Base-by-base conservation (phyloP, 2,113 vertebrate genomes). In the Parus major region DNA sequence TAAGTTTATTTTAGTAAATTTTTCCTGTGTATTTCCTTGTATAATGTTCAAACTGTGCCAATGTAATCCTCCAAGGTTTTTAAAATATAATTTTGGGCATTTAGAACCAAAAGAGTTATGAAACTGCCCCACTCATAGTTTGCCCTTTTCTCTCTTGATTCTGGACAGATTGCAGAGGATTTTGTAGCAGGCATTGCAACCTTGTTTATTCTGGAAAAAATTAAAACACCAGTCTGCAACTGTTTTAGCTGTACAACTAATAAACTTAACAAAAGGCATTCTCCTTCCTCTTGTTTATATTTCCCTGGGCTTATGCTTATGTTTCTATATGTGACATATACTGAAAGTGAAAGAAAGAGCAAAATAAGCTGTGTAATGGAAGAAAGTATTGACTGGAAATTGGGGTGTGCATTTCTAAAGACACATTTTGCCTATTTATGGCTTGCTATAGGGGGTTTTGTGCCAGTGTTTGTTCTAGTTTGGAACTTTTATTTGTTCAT, bases 371-470 rank as follows among this genome's bases (percentile, higher is more conserved):
- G 3, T 23, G 10, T 52, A 27, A 57, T 5, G 36, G 13, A 64
- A 80, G 15, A 53, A 69, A 81, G 5, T 1, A 4, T 63, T 56
- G 56, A 28, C 12, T 41, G 35, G 47, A 19, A 78, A 65, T 7
- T 33, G 11, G 1, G 2, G 18, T 35, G 15, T 11, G 5, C 5
- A 53, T 60, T 77, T 86, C 28, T 86, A 27, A 72, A 84, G 5
- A 27, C 25, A 50, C 12, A 10, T 82, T 70, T 25, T 57, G 20
- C 7, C 15, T 31, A 28, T 70, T 87, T 36, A 36, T 35, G 23
- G 4, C 3, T 60, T 79, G 6, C 0, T 31, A 83, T 41, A 0
- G 27, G 9, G 5, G 5, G 0, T 39, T 72, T 70, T 56, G 42
- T 70, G 4, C 4, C 25, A 27, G 1, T 44, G 10, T 6, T 35